Evolutionary conservation across 2,888 invertebrate species (phyloP).

Genomic region (Drosophila conformis): DNA sequence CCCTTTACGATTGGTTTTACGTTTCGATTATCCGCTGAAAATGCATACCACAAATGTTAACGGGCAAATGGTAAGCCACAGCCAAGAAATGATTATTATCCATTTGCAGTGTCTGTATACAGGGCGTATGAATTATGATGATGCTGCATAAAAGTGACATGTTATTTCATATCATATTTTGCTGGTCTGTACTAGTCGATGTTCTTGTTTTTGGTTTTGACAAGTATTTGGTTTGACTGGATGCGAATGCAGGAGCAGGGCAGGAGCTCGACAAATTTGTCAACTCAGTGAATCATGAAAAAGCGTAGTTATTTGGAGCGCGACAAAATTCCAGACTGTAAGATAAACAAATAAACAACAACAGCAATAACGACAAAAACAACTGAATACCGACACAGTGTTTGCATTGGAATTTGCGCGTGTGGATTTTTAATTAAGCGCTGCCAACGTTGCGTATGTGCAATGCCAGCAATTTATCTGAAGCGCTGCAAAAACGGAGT

Average conservation of each 20-base stretch:
- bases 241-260: conserved; percentile 9
- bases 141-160: conserved; percentile 71
- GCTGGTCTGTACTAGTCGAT: conserved; percentile 57
- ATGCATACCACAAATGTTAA: background rate
- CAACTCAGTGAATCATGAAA: conserved; percentile 74
- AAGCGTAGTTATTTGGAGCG: conserved; percentile 63
- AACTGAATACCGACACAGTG: conserved; percentile 52
- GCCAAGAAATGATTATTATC: conserved; percentile 42
- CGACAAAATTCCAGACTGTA: conserved; percentile 44
- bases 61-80: background rate
- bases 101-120: conserved; percentile 52
- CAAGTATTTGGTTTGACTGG: conserved; percentile 37
- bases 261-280: conserved; percentile 62
- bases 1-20: background rate
- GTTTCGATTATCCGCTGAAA: background rate
- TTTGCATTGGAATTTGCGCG: conserved; percentile 69
- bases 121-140: conserved; percentile 66
- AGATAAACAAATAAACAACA: conserved; percentile 30
- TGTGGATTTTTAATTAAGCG: conserved; percentile 70
- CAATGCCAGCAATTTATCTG: conserved; percentile 52
- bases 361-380: conserved; percentile 15
- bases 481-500: conserved; percentile 4
- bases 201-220: conserved; percentile 24
- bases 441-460: conserved; percentile 65
- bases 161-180: conserved; percentile 55